Conservation (phyloP, 2,888 invertebrate genomes). For the Plebejus anna region DNA sequence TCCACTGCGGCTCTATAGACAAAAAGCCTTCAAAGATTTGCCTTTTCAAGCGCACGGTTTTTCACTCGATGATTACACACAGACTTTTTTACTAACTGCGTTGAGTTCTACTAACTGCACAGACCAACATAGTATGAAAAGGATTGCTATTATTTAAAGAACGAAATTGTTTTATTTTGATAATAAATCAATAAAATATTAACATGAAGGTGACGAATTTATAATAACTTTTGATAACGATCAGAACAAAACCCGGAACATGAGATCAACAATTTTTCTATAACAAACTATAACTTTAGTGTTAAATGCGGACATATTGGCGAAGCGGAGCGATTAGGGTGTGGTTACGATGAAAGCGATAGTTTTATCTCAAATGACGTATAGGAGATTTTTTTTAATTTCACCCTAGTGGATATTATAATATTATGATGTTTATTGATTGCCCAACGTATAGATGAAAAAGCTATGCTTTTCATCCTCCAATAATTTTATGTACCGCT, state of each 20-base stretch:
- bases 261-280: conserved; percentile 61
- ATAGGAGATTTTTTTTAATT: too few species aligned
- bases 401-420: too few species aligned
- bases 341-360: background rate
- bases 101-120: too few species aligned
- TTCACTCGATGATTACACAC: background rate
- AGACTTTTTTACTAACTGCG: too few species aligned
- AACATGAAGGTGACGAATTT: conserved; percentile 32
- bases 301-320: conserved; percentile 37
- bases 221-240: conserved; percentile 41
- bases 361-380: too few species aligned
- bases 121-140: background rate
- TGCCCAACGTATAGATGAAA: too few species aligned
- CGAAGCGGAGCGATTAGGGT: conserved; percentile 47
- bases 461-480: too few species aligned
- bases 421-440: too few species aligned
- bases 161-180: background rate
- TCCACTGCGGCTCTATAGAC: too few species aligned
- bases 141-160: background rate
- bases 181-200: conserved; percentile 17
- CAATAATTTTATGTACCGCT: too few species aligned
- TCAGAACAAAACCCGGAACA: conserved; percentile 60
- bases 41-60: too few species aligned
- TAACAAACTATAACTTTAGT: conserved; percentile 43
- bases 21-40: too few species aligned